phyloP scores from a whole-genome alignment of 2,888 invertebrate genomes.

The Helleia helle region DNA sequence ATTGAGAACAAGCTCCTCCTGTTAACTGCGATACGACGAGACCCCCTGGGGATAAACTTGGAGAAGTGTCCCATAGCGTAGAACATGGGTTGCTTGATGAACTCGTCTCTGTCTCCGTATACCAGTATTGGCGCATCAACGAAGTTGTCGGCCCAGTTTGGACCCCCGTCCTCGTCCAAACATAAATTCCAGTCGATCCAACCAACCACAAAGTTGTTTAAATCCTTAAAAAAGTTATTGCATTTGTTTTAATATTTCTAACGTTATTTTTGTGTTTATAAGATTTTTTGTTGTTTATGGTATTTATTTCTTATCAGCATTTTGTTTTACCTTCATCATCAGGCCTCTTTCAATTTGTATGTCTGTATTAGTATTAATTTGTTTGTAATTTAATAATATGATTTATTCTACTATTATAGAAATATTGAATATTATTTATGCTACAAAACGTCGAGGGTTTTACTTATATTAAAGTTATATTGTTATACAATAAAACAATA shows the following conservation, averaged over 20 bases:
- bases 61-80: constrained; percentile 87
- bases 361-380: no score
- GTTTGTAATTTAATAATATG: no score
- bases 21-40: constrained; percentile 37
- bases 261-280: no score
- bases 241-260: no score
- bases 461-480: no score
- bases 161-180: constrained; percentile 83
- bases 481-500: constrained; percentile 3
- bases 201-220: constrained; percentile 81
- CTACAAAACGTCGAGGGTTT: no score
- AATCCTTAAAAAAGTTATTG: constrained; percentile 73
- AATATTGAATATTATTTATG: no score
- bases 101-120: constrained; percentile 69
- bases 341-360: no score
- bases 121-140: constrained; percentile 83
- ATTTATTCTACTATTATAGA: no score
- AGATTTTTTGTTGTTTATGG: no score
- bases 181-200: constrained; percentile 94
- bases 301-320: no score
- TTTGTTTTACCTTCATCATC: no score
- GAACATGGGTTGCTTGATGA: constrained; percentile 91
- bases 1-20: constrained; percentile 22
- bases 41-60: constrained; percentile 78
- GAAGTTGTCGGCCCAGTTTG: constrained; percentile 82